Evolutionary conservation across 1,140 invertebrate species (phyloP).

Genomic region (Drosophila neocordata): DNA sequence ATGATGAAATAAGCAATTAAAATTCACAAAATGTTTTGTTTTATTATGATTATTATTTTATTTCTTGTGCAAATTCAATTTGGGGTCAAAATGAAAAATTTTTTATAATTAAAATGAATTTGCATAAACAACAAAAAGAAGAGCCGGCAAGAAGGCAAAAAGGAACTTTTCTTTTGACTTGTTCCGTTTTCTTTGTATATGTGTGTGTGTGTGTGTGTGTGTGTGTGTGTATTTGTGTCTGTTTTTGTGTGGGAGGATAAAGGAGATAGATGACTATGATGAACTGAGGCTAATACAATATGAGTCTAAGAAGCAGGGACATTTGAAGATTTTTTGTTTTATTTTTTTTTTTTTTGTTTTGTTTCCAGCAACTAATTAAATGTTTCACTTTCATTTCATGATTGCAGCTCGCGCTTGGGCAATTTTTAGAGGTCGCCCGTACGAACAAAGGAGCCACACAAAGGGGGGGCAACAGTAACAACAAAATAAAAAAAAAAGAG

Average conservation of each 20-base stretch:
- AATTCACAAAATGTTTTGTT: slow-evolving; percentile 52
- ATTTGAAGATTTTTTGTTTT: slow-evolving; percentile 13
- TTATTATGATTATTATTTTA: slow-evolving; percentile 13
- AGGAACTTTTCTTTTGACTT: slow-evolving; percentile 2
- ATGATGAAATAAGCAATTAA: slow-evolving; percentile 58
- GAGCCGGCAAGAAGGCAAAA: slow-evolving; percentile 6
- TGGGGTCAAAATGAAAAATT: slow-evolving; percentile 48
- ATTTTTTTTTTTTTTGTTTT: slow-evolving; percentile 9
- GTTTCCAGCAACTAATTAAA: slow-evolving; percentile 56
- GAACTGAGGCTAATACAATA: neutral
- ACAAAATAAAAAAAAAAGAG: slow-evolving; percentile 31
- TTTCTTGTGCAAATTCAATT: slow-evolving; percentile 58
- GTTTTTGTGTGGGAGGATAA: neutral
- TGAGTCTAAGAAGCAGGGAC: neutral
- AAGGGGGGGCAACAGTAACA: neutral
- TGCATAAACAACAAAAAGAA: slow-evolving; percentile 68
- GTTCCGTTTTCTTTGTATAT: neutral
- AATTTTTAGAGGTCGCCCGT: neutral
- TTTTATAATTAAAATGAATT: slow-evolving; percentile 77
- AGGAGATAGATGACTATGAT: slow-evolving; percentile 3
- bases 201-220: neutral
- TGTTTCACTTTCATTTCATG: slow-evolving; percentile 18
- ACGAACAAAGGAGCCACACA: too few relatives aligned
- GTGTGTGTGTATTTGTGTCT: neutral
- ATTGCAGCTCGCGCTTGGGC: slow-evolving; percentile 2